Evolutionary conservation across 2,113 vertebrate species (phyloP), one percentile per base, ranked within the genome.

Genomic region (Microtus pennsylvanicus): DNA sequence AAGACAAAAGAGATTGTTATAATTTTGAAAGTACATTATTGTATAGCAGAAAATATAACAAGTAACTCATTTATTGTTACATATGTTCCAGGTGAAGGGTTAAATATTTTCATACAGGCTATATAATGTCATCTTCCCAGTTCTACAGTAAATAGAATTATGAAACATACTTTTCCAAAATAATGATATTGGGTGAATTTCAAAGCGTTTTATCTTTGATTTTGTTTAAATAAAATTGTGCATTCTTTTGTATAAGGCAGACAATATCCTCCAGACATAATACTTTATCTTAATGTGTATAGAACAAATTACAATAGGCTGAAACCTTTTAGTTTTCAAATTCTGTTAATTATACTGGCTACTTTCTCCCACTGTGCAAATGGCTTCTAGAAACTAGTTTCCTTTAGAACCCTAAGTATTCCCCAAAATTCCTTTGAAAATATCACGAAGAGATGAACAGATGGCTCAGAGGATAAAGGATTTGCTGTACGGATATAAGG

Each of bases 11-110:
- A 70, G 10, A 30, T 2, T 8, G 1, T 93, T 80, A 22, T 14
- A 42, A 86, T 55, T 95, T 97, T 94, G 22, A 92, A 91, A 92
- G 88, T 33, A 76, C 19, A 61, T 69, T 69, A n/a, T 69, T 63
- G 38, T 2, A 28, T n/a, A 50, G 5, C 22, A 96, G 63, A 45
- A 89, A 95, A 38, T 17, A 82, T 28, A 33, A 33, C 7, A 65
- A 42, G 28, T 33, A 93, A 92, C 52, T 92, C 11, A 61, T 70
- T 50, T 50, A 55, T 67, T 22, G 4, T 69, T 65, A 93, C 21
- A 12, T 78, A 38, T 11, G 2, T 86, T 67, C 74, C 69, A 78
- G 8, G 24, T 28, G 82, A 13, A 52, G 47, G 35, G 7, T 24
- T 89, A 76, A 42, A 38, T 74, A 69, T 5, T 82, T 77, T 26